These are phyloP conservation scores for Vimba vimba DNA, from an alignment of 2,113 vertebrate genomes.

Conservation along the genomic window DNA sequence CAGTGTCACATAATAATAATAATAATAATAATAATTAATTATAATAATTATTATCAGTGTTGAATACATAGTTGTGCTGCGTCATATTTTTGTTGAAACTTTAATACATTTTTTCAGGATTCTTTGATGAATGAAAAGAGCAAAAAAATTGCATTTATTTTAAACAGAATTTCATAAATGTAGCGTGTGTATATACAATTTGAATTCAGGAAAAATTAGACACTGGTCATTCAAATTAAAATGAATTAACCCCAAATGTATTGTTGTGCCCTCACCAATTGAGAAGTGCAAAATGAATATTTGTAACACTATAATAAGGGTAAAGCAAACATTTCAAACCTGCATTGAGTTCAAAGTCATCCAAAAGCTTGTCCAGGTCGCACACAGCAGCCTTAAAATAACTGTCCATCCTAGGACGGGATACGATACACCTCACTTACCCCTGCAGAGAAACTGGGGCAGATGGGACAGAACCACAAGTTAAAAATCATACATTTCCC, in stretches of 20 bases:
- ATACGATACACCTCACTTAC: slow-evolving; percentile 35
- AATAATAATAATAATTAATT: neutral
- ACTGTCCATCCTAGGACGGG: slow-evolving; percentile 87
- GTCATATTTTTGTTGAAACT: neutral
- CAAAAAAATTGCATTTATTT: too few relatives aligned
- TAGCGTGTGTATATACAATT: too few relatives aligned
- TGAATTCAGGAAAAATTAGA: too few relatives aligned
- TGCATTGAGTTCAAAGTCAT: slow-evolving; percentile 94
- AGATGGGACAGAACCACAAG: neutral
- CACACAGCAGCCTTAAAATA: slow-evolving; percentile 96
- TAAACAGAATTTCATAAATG: too few relatives aligned
- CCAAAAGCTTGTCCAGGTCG: slow-evolving; percentile 95
- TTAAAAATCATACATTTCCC: neutral
- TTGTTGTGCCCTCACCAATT: neutral
- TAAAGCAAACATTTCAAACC: slow-evolving; percentile 75
- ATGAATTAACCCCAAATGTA: neutral
- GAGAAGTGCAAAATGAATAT: neutral
- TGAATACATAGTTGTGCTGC: neutral
- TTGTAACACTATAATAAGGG: neutral
- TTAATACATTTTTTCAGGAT: too few relatives aligned
- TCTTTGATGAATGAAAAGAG: too few relatives aligned
- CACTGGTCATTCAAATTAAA: neutral
- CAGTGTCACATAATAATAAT: neutral
- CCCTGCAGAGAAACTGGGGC: slow-evolving; percentile 45
- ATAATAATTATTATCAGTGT: neutral